Evolutionary conservation across 2,888 invertebrate genomes (phyloP).

Genomic region (Gisinianus flammeolus): DNA sequence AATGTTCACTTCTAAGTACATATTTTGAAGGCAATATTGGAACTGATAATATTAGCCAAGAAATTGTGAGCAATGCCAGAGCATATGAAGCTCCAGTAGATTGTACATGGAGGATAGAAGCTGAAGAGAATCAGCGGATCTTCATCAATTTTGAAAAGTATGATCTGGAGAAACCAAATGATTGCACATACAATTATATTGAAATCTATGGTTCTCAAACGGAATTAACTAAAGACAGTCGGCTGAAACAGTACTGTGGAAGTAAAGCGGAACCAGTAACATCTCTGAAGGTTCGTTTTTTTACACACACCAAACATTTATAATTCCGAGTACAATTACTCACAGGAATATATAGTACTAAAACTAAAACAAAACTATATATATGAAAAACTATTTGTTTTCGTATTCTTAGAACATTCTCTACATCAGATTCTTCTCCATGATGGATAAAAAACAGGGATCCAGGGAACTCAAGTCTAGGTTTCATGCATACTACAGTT

Average conservation of each 20-base stretch:
- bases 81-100: slow-evolving; percentile 68
- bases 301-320: no score
- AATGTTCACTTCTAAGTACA: slow-evolving; percentile 68
- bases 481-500: slow-evolving; percentile 51
- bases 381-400: no score
- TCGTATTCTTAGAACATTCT: no score
- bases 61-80: slow-evolving; percentile 65
- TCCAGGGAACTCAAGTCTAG: slow-evolving; percentile 43
- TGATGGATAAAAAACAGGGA: slow-evolving; percentile 60
- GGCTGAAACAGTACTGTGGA: slow-evolving; percentile 79
- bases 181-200: slow-evolving; percentile 77
- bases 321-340: no score
- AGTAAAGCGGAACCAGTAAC: slow-evolving; percentile 80
- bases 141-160: slow-evolving; percentile 68
- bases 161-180: slow-evolving; percentile 74
- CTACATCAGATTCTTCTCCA: slow-evolving; percentile 76
- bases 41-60: slow-evolving; percentile 67
- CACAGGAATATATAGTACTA: no score
- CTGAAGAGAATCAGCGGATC: slow-evolving; percentile 68
- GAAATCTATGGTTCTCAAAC: slow-evolving; percentile 73
- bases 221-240: slow-evolving; percentile 64
- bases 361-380: no score
- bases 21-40: slow-evolving; percentile 68
- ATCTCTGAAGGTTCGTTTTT: slow-evolving; percentile 77
- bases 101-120: slow-evolving; percentile 76